A percentile compares a stretch with the other conserved stretches of the same genome.
Evolutionary conservation across 2,888 invertebrate species (phyloP).

Genomic region (Campoplex capitator): DNA sequence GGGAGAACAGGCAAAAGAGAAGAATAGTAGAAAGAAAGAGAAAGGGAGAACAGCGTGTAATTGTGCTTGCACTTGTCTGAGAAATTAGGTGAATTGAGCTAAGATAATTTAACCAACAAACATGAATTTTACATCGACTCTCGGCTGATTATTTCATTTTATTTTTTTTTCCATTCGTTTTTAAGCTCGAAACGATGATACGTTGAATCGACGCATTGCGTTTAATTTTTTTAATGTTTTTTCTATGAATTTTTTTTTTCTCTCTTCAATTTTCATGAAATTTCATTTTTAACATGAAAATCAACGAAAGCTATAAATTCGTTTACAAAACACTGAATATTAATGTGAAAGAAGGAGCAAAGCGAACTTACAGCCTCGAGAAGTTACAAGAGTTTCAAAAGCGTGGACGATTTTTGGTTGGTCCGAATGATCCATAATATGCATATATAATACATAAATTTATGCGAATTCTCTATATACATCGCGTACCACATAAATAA

Average conservation of each 20-base stretch:
- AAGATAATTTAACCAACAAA: conserved; percentile 2
- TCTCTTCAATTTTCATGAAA: neutral
- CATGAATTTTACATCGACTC: neutral
- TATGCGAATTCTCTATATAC: too few species aligned
- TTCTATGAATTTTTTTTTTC: neutral
- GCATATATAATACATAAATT: neutral
- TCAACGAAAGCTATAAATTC: neutral
- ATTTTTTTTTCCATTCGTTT: neutral
- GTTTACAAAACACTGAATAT: neutral
- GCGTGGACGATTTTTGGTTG: neutral
- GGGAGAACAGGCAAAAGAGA: neutral
- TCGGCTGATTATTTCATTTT: neutral
- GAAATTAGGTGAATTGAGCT: conserved; percentile 17
- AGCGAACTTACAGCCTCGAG: too few species aligned
- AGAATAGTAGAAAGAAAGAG: neutral
- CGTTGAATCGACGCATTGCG: neutral
- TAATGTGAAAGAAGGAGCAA: neutral
- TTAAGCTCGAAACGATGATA: too few species aligned
- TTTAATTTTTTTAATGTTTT: neutral
- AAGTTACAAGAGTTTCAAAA: neutral
- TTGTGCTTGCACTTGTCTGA: conserved; percentile 26
- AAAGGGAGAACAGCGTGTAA: conserved; percentile 14
- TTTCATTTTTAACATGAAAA: neutral
- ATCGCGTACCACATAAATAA: too few species aligned
- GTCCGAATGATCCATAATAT: neutral